Evolutionary conservation across 2,797 vertebrate genomes (phyloP), one percentile per base, ranked within the genome.

Genomic region (Phalanger gymnotis): DNA sequence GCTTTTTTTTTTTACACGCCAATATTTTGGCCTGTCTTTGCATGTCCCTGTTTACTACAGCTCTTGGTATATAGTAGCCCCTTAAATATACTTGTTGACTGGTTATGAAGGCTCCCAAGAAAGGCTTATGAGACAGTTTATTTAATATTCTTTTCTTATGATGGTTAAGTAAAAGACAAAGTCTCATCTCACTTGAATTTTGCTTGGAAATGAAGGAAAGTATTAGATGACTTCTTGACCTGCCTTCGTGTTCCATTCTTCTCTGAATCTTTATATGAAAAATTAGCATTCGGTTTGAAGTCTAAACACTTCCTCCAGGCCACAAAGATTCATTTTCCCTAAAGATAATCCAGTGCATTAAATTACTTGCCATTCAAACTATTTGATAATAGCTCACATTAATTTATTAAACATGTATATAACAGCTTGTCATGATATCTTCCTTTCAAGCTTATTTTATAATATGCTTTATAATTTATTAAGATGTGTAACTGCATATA

Each of bases 381-480:
- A 56, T 93, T 93, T 96, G n/a, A 22, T 89, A 90, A 90, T 91
- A 95, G 11, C 81, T 92, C 94, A 19, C 0, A 57, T 92, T 92
- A 51, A 55, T 31, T 93, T 95, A 61, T 93, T 91, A 94, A 92
- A 90, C 9, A 89, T 61, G 54, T 51, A 28, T 34, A 61, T 53
- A 95, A n/a, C 54, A 25, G 5, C 10, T 95, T 92, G 54, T 94
- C 90, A 90, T 22, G 91, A 0, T 2, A 57, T 97, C 58, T 89
- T 53, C 53, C 31, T 51, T 34, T 89, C 61, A 97, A 93, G 0
- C 0, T 54, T 96, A 3, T 47, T 94, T 92, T 95, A 66, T 73
- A 95, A 95, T 94, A 11, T 0, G 0, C 91, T 92, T 96, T 57
- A 52, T 58, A 94, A 92, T 93, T 94, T 96, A 54, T 57, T 97